Percentiles rank a stretch among this genome's conserved stretches.
These are phyloP conservation scores for Collichthys lucidus DNA, from an alignment of 2,113 vertebrate genomes.

Conservation along the genomic window DNA sequence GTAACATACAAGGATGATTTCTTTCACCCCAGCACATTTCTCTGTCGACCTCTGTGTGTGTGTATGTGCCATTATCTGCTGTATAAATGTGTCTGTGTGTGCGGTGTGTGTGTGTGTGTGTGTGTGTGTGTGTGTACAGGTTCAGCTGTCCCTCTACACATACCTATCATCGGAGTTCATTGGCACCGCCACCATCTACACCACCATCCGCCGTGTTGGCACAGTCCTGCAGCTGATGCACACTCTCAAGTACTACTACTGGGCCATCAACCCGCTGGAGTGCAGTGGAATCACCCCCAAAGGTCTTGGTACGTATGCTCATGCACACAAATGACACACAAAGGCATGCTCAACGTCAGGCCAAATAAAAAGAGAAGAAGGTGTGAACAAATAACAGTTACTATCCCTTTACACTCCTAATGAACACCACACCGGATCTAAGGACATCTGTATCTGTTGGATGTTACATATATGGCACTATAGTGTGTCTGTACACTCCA, in stretches of 20 bases:
- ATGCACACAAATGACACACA: constrained; percentile 1
- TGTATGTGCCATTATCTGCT: constrained; percentile 1
- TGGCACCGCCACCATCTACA: constrained; percentile 98
- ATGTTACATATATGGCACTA: background rate
- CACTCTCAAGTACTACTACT: constrained; percentile 99
- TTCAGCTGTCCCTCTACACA: constrained; percentile 96
- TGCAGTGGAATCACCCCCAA: constrained; percentile 96
- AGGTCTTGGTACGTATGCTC: constrained; percentile 89
- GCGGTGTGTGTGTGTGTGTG: constrained; percentile 12
- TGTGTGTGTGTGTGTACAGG: constrained; percentile 78
- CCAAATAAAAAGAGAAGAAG: background rate
- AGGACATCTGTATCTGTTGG: background rate
- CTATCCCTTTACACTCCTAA: background rate
- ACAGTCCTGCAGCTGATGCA: constrained; percentile 99
- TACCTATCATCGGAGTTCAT: constrained; percentile 99
- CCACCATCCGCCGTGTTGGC: constrained; percentile 96
- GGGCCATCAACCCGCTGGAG: constrained; percentile 95
- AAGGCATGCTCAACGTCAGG: background rate
- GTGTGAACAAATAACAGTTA: background rate
- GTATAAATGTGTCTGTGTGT: constrained; percentile 21
- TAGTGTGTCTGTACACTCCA: background rate
- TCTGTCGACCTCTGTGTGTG: background rate
- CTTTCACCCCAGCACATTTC: constrained; percentile 14
- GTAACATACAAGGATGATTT: constrained; percentile 33
- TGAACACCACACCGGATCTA: background rate